Percentiles rank a stretch among this genome's conserved stretches.
Evolutionary conservation across 2,113 vertebrate genomes (phyloP).

Genomic region (Vulpes ferrilata): DNA sequence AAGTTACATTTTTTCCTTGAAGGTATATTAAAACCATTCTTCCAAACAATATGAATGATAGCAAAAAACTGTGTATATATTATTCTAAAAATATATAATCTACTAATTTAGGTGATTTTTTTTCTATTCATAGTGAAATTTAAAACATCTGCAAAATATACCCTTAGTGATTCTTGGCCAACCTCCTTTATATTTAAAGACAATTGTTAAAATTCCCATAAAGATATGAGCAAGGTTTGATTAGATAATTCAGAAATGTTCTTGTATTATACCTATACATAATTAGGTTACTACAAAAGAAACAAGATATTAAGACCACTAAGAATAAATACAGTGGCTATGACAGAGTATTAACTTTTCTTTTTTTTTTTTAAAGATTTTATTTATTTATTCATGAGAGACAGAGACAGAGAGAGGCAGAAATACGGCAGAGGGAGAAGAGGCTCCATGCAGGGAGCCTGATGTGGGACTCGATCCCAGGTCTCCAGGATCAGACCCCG

Average conservation of each 20-base stretch:
- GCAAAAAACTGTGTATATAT: neutral
- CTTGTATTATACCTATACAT: neutral
- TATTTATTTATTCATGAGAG: too few species aligned
- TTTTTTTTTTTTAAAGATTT: neutral
- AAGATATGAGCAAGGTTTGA: neutral
- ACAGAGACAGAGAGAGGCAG: too few species aligned
- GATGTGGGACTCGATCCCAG: too few species aligned
- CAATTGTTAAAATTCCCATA: neutral
- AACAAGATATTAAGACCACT: neutral
- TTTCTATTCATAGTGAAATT: neutral
- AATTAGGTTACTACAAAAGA: conserved; percentile 15
- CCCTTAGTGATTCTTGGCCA: neutral
- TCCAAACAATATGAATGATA: neutral
- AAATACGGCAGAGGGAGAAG: too few species aligned
- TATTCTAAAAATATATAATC: conserved; percentile 6
- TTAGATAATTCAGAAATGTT: neutral
- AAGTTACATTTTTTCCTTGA: neutral
- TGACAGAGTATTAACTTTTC: conserved; percentile 4
- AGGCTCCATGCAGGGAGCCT: too few species aligned
- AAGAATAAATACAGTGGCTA: neutral
- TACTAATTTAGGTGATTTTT: neutral
- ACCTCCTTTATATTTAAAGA: neutral
- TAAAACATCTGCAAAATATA: conserved; percentile 8
- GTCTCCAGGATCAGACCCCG: too few species aligned
- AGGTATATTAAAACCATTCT: neutral